Evolutionary conservation across 2,113 vertebrate genomes (phyloP).

Genomic region (Phalacrocorax brasilianus): DNA sequence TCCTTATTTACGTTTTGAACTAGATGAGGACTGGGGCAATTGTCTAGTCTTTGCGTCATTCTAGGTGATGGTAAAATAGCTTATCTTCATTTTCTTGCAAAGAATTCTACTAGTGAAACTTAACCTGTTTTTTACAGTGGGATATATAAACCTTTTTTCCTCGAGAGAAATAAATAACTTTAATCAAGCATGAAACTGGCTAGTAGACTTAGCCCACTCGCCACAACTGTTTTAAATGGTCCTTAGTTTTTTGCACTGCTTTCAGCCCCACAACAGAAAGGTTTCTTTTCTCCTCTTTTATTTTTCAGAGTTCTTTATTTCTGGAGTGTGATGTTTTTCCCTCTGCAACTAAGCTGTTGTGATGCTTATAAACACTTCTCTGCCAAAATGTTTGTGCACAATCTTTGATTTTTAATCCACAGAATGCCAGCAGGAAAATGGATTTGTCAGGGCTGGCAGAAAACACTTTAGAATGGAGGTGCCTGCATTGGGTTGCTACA

Average conservation of each 20-base stretch:
- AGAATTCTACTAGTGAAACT: neutral
- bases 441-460: neutral
- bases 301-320: neutral
- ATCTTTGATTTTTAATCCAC: neutral
- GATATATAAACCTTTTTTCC: neutral
- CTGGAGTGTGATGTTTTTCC: neutral
- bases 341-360: neutral
- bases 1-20: neutral
- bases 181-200: neutral
- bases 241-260: neutral
- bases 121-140: neutral
- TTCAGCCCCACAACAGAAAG: neutral
- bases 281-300: neutral
- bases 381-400: neutral
- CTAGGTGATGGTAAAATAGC: neutral
- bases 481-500: neutral
- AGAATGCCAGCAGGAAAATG: neutral
- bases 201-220: neutral
- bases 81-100: neutral
- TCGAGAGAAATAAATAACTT: neutral
- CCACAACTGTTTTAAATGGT: neutral
- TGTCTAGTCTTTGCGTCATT: neutral
- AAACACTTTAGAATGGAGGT: neutral
- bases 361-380: neutral
- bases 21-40: neutral